phyloP scores from a whole-genome alignment of 2,797 vertebrate genomes.

The Cryptoblepharus egeriae region DNA sequence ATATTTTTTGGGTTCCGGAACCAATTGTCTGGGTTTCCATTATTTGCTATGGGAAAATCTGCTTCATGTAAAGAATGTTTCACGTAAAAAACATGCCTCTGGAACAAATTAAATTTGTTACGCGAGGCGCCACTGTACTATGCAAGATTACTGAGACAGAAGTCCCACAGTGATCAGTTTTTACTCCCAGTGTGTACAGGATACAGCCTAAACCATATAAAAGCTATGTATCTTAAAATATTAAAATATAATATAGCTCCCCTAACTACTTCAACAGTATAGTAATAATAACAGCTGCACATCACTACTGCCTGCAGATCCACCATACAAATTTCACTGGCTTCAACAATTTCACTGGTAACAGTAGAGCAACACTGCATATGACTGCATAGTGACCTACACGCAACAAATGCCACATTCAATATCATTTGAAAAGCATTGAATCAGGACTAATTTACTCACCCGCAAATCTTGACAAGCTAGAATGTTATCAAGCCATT shows the following conservation, averaged over 20 bases:
- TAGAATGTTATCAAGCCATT: conserved; percentile 99
- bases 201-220: not conserved
- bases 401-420: not conserved
- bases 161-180: no score
- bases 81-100: no score
- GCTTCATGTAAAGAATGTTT: no score
- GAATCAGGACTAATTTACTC: conserved; percentile 59
- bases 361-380: not conserved
- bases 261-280: conserved; percentile 27
- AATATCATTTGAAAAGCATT: conserved; percentile 21
- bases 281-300: not conserved
- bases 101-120: no score
- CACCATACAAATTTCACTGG: not conserved
- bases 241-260: not conserved
- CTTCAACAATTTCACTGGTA: no score
- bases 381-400: conserved; percentile 7
- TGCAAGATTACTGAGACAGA: no score
- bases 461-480: conserved; percentile 97
- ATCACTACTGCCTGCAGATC: not conserved
- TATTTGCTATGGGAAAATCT: no score
- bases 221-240: conserved; percentile 11
- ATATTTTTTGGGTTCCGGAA: no score
- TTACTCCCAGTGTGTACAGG: no score
- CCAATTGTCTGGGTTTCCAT: no score
- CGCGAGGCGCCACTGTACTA: no score